Conservation (phyloP, 23 tunicate species). For the Trididemnum clinides region DNA sequence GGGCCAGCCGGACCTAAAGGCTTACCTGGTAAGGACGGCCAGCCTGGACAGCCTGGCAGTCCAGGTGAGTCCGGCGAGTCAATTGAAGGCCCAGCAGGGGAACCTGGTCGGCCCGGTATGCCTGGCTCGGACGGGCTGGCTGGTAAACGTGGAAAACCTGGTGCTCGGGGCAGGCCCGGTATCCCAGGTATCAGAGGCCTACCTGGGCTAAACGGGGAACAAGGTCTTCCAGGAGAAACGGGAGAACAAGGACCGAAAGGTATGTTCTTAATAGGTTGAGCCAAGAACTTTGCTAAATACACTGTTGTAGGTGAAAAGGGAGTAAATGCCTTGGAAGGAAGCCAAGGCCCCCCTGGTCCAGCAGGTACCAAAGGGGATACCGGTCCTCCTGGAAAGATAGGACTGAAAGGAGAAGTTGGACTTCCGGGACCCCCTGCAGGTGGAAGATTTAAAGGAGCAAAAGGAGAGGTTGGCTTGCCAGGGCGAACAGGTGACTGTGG, state of each 20-base stretch:
- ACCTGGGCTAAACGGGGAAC: constrained; percentile 62
- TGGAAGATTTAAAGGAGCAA: constrained; percentile 47
- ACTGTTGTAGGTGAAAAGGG: constrained; percentile 63
- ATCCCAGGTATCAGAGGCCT: constrained; percentile 27
- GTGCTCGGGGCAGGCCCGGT: constrained; percentile 33
- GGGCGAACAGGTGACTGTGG: constrained; percentile 55
- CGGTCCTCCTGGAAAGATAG: constrained; percentile 36
- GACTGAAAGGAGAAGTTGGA: constrained; percentile 57
- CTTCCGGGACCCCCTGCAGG: constrained; percentile 66
- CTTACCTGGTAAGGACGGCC: constrained; percentile 43
- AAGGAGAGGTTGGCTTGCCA: constrained; percentile 46
- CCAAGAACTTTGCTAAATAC: not conserved
- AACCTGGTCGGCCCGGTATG: not conserved
- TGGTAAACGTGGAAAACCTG: constrained; percentile 25
- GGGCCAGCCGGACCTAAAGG: constrained; percentile 56
- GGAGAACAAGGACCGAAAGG: constrained; percentile 76
- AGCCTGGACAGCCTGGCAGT: constrained; percentile 12
- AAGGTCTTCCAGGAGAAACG: constrained; percentile 33
- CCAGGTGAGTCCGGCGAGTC: constrained; percentile 37
- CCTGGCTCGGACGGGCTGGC: constrained; percentile 11
- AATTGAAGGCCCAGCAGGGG: not conserved
- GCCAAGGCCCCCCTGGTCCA: constrained; percentile 64
- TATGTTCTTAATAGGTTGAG: no score
- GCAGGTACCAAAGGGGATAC: constrained; percentile 26
- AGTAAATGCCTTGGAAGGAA: constrained; percentile 46